These are phyloP conservation scores for Premnoplex brunnescens DNA, from an alignment of 2,797 vertebrate species.

Conservation along the genomic window DNA sequence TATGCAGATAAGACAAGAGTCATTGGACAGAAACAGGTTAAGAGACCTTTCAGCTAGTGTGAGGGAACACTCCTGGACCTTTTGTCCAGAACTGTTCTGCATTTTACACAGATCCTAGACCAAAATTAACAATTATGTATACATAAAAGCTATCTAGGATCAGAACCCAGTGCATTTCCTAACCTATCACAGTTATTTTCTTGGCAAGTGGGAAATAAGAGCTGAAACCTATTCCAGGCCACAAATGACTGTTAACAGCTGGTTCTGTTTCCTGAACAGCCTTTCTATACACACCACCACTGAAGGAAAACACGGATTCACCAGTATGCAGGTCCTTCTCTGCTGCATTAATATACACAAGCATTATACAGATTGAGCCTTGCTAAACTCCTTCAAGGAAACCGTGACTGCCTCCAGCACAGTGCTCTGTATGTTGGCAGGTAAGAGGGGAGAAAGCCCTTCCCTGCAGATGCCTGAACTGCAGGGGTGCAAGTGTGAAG, in stretches of 20 bases:
- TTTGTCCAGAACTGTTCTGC: background rate
- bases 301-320: background rate
- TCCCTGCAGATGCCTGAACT: background rate
- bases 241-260: background rate
- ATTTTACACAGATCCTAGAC: background rate
- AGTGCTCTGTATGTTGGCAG: background rate
- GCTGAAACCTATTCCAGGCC: background rate
- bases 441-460: background rate
- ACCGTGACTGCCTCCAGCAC: too few species aligned
- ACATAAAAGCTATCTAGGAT: background rate
- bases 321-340: background rate
- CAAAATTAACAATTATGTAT: background rate
- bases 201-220: background rate
- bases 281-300: background rate
- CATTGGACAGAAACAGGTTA: background rate
- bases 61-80: background rate
- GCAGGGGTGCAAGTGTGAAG: background rate
- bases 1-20: rapidly evolving
- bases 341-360: background rate
- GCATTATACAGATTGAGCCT: background rate
- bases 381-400: background rate
- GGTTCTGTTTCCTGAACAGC: background rate
- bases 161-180: background rate
- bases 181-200: background rate
- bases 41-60: background rate